These are phyloP conservation scores for Mya arenaria DNA, from an alignment of 1,140 invertebrate species.

Conservation along the genomic window DNA sequence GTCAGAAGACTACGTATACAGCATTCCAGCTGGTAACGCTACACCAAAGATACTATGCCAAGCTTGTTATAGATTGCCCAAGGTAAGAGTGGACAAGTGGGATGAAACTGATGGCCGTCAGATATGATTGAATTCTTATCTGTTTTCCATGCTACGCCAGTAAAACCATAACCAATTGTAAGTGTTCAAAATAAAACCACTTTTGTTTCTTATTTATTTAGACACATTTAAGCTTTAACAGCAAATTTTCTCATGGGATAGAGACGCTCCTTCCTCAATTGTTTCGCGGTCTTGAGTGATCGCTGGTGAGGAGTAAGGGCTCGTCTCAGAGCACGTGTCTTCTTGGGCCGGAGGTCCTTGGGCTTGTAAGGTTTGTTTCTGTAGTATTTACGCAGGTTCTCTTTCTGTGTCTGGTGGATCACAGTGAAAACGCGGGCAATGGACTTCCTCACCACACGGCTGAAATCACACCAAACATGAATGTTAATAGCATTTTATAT, in stretches of 20 bases:
- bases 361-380: conserved; percentile 98
- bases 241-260: conserved; percentile 96
- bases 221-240: conserved; percentile 92
- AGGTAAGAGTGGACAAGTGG: too few species aligned
- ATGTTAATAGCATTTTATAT: too few species aligned
- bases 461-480: conserved; percentile 83
- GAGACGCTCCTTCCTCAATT: conserved; percentile 90
- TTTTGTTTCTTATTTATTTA: conserved; percentile 50
- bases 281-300: conserved; percentile 93
- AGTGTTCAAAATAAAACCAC: too few species aligned
- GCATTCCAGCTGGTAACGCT: too few species aligned
- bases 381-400: conserved; percentile 97
- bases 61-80: too few species aligned
- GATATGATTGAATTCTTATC: too few species aligned
- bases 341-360: conserved; percentile 96
- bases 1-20: too few species aligned
- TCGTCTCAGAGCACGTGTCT: conserved; percentile 94
- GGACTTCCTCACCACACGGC: conserved; percentile 97
- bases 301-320: conserved; percentile 93
- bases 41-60: too few species aligned
- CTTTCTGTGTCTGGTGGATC: conserved; percentile 99
- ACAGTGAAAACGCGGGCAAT: conserved; percentile 99
- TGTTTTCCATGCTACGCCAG: too few species aligned
- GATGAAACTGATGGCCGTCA: too few species aligned
- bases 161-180: too few species aligned